These are phyloP conservation scores for Chelonia mydas DNA, from an alignment of 2,797 vertebrate genomes.

Conservation along the genomic window DNA sequence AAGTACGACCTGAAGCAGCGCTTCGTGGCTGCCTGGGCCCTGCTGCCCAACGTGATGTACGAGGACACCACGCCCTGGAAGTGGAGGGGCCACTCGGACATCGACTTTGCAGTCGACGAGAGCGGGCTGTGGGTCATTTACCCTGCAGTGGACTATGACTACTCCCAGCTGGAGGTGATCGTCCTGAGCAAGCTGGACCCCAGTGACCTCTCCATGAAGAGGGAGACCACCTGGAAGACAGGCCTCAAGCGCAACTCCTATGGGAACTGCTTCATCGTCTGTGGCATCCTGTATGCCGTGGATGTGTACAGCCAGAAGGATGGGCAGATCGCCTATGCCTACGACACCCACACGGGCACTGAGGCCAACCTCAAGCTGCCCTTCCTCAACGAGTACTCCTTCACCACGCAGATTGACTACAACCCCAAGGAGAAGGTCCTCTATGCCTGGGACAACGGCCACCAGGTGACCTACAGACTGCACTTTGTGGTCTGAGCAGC, in stretches of 20 bases:
- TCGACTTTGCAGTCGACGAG: slow-evolving; percentile 97
- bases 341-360: slow-evolving; percentile 94
- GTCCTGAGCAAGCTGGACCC: slow-evolving; percentile 95
- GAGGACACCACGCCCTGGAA: slow-evolving; percentile 97
- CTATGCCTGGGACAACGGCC: slow-evolving; percentile 98
- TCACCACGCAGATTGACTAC: slow-evolving; percentile 97
- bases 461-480: slow-evolving; percentile 93
- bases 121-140: slow-evolving; percentile 98
- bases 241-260: slow-evolving; percentile 92
- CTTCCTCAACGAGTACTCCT: slow-evolving; percentile 92
- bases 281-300: slow-evolving; percentile 94
- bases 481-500: slow-evolving; percentile 88
- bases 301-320: slow-evolving; percentile 92
- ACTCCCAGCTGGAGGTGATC: slow-evolving; percentile 92
- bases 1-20: slow-evolving; percentile 95
- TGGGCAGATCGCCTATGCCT: slow-evolving; percentile 93
- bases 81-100: slow-evolving; percentile 97
- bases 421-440: slow-evolving; percentile 96
- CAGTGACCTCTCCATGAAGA: slow-evolving; percentile 90
- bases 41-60: slow-evolving; percentile 92
- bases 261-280: slow-evolving; percentile 97
- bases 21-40: slow-evolving; percentile 93
- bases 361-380: slow-evolving; percentile 90
- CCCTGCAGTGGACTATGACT: slow-evolving; percentile 89
- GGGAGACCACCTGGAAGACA: slow-evolving; percentile 94